Evolutionary conservation across 1,140 invertebrate genomes (phyloP).

Genomic region (Philopotamus ludificatus): DNA sequence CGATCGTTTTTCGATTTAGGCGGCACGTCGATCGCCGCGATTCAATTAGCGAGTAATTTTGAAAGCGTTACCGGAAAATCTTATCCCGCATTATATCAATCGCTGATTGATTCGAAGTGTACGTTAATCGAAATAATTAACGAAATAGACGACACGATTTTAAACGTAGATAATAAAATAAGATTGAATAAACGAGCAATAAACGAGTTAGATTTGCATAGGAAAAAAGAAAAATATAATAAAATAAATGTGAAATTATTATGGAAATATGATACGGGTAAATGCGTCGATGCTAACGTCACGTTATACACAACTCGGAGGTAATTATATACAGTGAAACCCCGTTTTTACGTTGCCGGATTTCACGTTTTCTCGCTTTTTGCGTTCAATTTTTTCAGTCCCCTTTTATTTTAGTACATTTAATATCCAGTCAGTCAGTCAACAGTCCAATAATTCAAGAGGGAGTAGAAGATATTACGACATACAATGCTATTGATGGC

Average conservation of each 20-base stretch:
- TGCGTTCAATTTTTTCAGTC: no score
- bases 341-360: no score
- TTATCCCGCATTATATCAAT: conserved; percentile 43
- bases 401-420: no score
- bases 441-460: no score
- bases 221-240: neutral
- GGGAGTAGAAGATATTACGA: no score
- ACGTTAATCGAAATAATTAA: neutral
- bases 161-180: neutral
- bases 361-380: no score
- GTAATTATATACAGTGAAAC: no score
- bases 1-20: conserved; percentile 49
- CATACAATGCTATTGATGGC: no score
- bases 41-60: neutral
- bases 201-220: neutral
- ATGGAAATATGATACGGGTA: conserved; percentile 64
- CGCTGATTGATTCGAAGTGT: conserved; percentile 18
- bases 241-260: conserved; percentile 40
- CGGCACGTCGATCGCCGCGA: conserved; percentile 50
- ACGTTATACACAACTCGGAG: conserved; percentile 55
- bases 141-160: conserved; percentile 3
- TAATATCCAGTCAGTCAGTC: no score
- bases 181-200: neutral
- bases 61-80: no score
- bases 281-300: conserved; percentile 73